Base-by-base conservation (phyloP, 2,113 vertebrate genomes). In the Thermophis baileyi region DNA sequence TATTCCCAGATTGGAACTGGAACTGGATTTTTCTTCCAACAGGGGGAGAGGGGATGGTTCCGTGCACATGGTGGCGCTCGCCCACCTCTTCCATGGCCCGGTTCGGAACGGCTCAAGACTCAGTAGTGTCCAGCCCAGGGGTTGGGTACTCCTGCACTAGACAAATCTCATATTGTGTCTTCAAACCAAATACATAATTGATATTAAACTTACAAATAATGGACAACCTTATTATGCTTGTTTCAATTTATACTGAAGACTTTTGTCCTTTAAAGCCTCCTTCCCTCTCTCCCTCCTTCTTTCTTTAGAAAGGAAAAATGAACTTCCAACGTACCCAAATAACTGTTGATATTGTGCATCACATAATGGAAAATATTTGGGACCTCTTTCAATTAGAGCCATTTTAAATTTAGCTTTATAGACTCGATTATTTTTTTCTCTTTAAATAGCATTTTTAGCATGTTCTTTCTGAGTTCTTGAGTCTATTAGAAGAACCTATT, bases 401-500 rank as follows among this genome's bases (percentile, higher is more conserved):
- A 35, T 22, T 81, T 89, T 60, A 92, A 81, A 89, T 44, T 47
- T 55, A 8, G 35, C 50, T 92, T 63, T 27, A 54, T 27, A 27
- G 11, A 7, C n/a, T 44, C 46, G 88, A 60, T 57, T 46, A 46
- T 44, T 92, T 46, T 30, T 50, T 92, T 40, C 46, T 88, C 53
- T 35, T 88, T 51, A 63, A 92, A 81, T 50, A 53, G n/a, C n/a
- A 10, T 14, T 44, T 18, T 49, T 90, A 81, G 46, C 11, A 50
- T 89, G n/a, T 11, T 30, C n/a, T 46, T 85, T 55, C 51, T 89
- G 35, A 55, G 63, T 4, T 47, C 85, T 91, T 27, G 93, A 93
- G 90, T 63, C 44, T 46, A 85, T 74, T 90, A 50, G 46, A 63
- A 69, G 94, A 94, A 95, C 87, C 90, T 94, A 88, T 96, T 92